Evolutionary conservation across 2,888 invertebrate species (phyloP).

Genomic region (Synergus japonicus): DNA sequence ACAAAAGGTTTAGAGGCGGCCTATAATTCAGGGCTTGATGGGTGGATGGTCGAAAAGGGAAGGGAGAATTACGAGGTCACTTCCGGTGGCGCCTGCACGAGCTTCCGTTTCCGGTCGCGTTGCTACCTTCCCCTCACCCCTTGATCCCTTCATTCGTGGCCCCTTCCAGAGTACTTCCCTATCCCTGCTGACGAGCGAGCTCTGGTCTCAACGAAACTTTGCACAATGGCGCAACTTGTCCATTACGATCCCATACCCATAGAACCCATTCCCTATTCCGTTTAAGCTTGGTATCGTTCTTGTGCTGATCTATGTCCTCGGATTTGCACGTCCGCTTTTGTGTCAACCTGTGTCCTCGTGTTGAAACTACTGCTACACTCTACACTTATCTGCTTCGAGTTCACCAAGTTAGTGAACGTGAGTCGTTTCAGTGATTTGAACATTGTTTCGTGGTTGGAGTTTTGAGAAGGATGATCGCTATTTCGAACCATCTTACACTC

Average conservation of each 20-base stretch:
- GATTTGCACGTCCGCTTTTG: slow-evolving; percentile 38
- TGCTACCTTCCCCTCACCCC: slow-evolving; percentile 53
- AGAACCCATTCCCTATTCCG: slow-evolving; percentile 41
- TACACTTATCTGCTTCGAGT: slow-evolving; percentile 27
- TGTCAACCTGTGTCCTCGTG: slow-evolving; percentile 12
- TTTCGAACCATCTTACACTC: not conserved
- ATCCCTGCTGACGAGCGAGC: slow-evolving; percentile 46
- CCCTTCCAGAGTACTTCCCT: slow-evolving; percentile 10
- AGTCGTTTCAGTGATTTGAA: slow-evolving; percentile 24
- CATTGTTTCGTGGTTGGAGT: slow-evolving; percentile 3
- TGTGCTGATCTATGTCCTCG: slow-evolving; percentile 33
- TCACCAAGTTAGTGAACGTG: slow-evolving; percentile 9
- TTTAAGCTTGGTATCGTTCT: slow-evolving; percentile 33
- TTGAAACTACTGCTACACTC: slow-evolving; percentile 14
- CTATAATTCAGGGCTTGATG: slow-evolving; percentile 76
- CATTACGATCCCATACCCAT: slow-evolving; percentile 65
- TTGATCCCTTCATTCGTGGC: slow-evolving; percentile 35
- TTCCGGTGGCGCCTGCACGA: slow-evolving; percentile 77
- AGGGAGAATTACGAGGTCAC: slow-evolving; percentile 77
- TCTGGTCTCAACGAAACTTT: slow-evolving; percentile 68
- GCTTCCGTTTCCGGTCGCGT: slow-evolving; percentile 76
- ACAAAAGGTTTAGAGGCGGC: slow-evolving; percentile 75
- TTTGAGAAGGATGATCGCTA: not conserved
- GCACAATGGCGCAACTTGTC: slow-evolving; percentile 73
- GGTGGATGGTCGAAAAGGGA: slow-evolving; percentile 69